Base-by-base conservation (phyloP, 2,113 vertebrate species). In the Steatornis caripensis region DNA sequence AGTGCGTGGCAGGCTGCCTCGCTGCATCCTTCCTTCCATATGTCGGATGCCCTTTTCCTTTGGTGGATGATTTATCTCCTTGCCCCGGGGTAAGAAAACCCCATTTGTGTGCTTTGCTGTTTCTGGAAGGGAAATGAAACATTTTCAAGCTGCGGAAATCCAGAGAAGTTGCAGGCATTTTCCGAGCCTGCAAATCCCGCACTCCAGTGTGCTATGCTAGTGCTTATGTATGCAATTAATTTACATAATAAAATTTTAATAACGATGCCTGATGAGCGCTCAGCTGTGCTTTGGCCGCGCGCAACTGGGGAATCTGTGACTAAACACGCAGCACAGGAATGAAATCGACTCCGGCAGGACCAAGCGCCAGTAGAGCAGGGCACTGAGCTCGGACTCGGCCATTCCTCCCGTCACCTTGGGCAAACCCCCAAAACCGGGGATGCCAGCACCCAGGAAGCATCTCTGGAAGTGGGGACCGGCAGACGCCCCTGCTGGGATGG, bases 291-390 rank as follows among this genome's bases (percentile, higher is more conserved):
- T 83, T 51, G 43, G 51, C 57, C 3, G 1, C 5, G 16, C 1
- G 1, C 7, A 79, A 18, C 49, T 54, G 57, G 45, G 36, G 43
- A n/a, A 49, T 49, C 55, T 41, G 45, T 62, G 48, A 29, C 65
- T 71, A 61, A 82, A 70, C 39, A 84, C 6, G 21, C 8, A 4
- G 58, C 68, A 14, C 17, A 18, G 36, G 62, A 66, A 71, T 76
- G 62, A 36, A 94, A 79, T 4, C 6, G 8, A 34, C 14, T 41
- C 20, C 17, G 43, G 41, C n/a, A 43, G 29, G n/a, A 76, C 16
- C 0, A 1, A 53, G 30, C 1, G 0, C 12, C 3, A 2, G 43
- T 32, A 60, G 55, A 39, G n/a, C 14, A 1, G 1, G 13, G 17
- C 5, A 0, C 45, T 65, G 60, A 2, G 29, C 22, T 58, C 1